Base-by-base conservation (phyloP, 2,797 vertebrate species). In the Salmo trutta region DNA sequence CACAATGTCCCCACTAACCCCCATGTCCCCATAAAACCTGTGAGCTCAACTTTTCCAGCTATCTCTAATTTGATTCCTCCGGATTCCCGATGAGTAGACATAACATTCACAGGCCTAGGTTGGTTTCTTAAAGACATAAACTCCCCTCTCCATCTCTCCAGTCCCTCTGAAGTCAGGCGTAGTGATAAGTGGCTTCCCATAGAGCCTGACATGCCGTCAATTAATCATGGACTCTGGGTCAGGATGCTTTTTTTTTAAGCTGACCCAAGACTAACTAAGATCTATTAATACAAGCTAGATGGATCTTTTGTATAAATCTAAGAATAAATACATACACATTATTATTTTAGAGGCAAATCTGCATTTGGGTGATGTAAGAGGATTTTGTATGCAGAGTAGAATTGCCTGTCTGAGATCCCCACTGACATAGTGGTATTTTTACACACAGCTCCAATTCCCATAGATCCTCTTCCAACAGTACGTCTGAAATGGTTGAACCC, bases 131-230 rank as follows among this genome's bases (percentile, higher is more conserved):
- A 74, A 71, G 66, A 73, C 67, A 41, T 47, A n/a, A 41, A 75
- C 64, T 27, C 65, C 65, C 47, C 33, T 14, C 51, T 24, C n/a
- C 47, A 72, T 21, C 15, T 53, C 51, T 52, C 81, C 77, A 62
- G 82, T 36, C 79, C 79, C 76, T 86, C 77, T 83, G 82, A 84
- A 84, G 83, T 86, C 82, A 62, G 53, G 71, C 80, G 3, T 53
- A 53, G 79, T 51, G 80, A 86, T 87, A 87, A 87, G 83, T 85
- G 81, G 83, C 82, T 79, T 85, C 87, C 81, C 80, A 78, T 81
- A 75, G 84, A 74, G 71, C 81, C 71, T 77, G 81, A 81, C 87
- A 65, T 47, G 79, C 85, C 84, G 79, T 86, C 88, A 80, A 82
- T 79, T 81, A 81, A 85, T 75, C 71, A 83, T 84, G 79, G 76